A percentile compares a stretch with the other conserved stretches of the same genome.
These are phyloP conservation scores for Nymphicus hollandicus DNA, from an alignment of 2,113 vertebrate species.

Conservation along the genomic window DNA sequence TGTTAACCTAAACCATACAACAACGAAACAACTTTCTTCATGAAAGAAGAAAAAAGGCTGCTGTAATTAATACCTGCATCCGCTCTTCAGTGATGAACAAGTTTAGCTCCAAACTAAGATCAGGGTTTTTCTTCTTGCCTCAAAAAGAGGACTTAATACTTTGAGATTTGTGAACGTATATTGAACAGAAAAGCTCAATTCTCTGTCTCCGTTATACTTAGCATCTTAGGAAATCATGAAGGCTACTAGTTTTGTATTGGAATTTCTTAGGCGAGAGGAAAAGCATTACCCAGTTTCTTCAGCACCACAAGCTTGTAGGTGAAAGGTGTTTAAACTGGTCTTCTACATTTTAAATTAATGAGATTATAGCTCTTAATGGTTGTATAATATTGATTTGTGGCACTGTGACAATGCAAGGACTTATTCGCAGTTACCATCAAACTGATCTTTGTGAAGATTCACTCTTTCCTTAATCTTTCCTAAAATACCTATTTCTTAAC, in stretches of 20 bases:
- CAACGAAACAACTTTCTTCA: neutral
- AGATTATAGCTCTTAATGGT: slow-evolving; percentile 4
- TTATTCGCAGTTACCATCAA: neutral
- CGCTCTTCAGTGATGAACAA: neutral
- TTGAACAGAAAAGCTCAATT: neutral
- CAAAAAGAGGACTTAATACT: neutral
- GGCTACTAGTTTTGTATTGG: neutral
- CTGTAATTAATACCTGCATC: neutral
- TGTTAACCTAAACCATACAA: neutral
- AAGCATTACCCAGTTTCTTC: neutral
- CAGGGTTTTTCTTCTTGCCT: neutral
- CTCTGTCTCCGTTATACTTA: neutral
- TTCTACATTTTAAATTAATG: slow-evolving; percentile 1
- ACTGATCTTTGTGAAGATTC: neutral
- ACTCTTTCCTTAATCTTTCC: neutral
- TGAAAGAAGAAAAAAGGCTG: neutral
- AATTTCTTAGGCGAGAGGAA: neutral
- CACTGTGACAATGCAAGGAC: neutral
- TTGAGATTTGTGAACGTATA: neutral
- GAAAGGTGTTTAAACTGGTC: neutral
- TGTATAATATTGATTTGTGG: slow-evolving; percentile 14
- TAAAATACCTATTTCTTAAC: neutral
- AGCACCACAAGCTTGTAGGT: neutral
- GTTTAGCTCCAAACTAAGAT: neutral
- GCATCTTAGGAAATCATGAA: neutral